Base-by-base conservation (phyloP, 1,140 invertebrate species). In the Riptortus pedestris region DNA sequence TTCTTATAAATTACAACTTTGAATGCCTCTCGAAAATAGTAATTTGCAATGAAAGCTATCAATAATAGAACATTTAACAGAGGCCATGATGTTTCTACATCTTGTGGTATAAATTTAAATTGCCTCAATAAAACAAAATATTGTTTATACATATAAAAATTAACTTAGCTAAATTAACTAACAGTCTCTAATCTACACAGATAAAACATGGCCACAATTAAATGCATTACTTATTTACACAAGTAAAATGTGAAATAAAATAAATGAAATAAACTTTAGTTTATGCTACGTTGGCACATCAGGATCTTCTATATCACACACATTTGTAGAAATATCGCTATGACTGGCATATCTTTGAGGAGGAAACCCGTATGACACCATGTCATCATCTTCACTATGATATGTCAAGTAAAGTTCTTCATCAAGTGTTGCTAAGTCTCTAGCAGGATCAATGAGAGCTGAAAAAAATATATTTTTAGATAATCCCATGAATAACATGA, bases 251-350 rank as follows among this genome's bases (percentile, higher is more conserved):
- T 24, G 14, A 4, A 24, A 55, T 24, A 55, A 26, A 24, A 26
- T 55, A 55, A 55, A 47, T 47, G 45, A 47, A 22, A 55, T 24
- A 7, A 26, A 55, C 51, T 55, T 55, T 51, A 66, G 45, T 31
- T 20, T 63, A 52, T 66, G 68, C 68, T 69, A 69, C 62, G 68
- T 66, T 63, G 68, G 66, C 64, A 69, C 68, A 24, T 91, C 88
- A n/a, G 87, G 89, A 76, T 93, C 91, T 76, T 93, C 91, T 71
- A 94, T 92, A 79, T 93, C 91, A 79, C 91, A 94, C 29, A 94
- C 79, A 76, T 88, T 85, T 24, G 89, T 84, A 22, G 90, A 92
- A 59, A 92, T 79, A 74, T 92, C 89, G 75, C 90, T 93, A 72
- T 86, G 86, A 66, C 83, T 86, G 14, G 68, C 66, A 60, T 71